Conservation (phyloP, 2,797 vertebrate species). For the Melanotaenia trifasciata region DNA sequence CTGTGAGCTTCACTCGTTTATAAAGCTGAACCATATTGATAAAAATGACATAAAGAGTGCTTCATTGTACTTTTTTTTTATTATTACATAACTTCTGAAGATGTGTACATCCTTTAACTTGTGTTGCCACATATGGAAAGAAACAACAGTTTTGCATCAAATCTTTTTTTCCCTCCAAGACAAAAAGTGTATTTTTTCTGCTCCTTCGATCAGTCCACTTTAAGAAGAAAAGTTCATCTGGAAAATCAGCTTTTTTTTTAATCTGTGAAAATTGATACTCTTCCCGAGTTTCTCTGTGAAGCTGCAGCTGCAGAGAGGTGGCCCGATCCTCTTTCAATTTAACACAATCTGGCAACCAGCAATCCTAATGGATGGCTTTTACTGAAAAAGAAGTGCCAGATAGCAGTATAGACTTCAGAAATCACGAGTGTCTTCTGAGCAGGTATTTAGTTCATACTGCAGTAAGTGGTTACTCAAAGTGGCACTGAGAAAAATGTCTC, state of each 20-base stretch:
- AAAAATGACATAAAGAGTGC: not conserved
- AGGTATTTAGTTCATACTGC: not conserved
- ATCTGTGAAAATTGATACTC: no score
- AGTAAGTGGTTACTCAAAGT: not conserved
- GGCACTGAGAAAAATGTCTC: no score
- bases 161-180: no score
- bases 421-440: not conserved
- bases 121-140: no score
- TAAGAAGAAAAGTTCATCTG: no score
- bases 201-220: no score
- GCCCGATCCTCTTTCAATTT: no score
- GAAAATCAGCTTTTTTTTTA: no score
- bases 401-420: not conserved
- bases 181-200: no score
- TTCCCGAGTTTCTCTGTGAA: no score
- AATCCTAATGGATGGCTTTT: not conserved
- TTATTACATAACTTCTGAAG: not conserved
- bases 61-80: not conserved
- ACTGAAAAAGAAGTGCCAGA: not conserved
- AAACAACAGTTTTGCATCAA: no score
- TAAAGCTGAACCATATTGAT: not conserved
- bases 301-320: no score
- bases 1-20: not conserved
- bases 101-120: not conserved
- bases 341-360: not conserved